Evolutionary conservation across 2,113 vertebrate species (phyloP), one percentile per base, ranked within the genome.

Genomic region (Abramis brama): DNA sequence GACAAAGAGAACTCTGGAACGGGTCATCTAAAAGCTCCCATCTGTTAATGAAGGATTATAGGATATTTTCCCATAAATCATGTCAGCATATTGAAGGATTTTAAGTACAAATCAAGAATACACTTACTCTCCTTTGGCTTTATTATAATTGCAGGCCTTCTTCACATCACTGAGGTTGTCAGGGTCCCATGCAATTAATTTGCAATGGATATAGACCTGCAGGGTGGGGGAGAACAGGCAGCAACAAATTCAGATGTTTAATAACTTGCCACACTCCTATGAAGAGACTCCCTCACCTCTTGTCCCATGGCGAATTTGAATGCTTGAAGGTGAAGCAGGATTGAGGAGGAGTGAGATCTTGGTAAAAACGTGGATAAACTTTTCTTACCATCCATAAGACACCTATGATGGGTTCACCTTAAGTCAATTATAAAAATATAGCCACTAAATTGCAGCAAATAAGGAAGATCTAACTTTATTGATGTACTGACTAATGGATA

Each of bases 191-290:
- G 91, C 92, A 0, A 91, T 66, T 83, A 95, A 81, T 6, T 93
- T 94, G 81, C 93, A 95, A 62, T 96, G 95, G 59, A 96, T 92
- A 84, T 93, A 96, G 2, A 96, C 89, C 96, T 97, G 81, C 21
- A 10, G 1, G 2, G 43, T 21, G 52, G 55, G 55, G 19, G 19
- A 57, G 7, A 43, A 30, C 2, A 1, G 19, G 15, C 45, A 33
- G 50, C n/a, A 30, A 77, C 8, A 77, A 39, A 59, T 39, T n/a
- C 19, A 59, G 17, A 77, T 21, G 75, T 23, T 55, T 33, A 77
- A 76, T 3, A 30, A 30, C 4, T 21, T 33, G 2, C 13, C 0
- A 0, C 3, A 25, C 19, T 30, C 12, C 3, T 3, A 12, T 10
- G 10, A 12, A 79, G 45, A 43, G 7, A 15, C 1, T 83, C 21